Percentiles rank a stretch among this genome's conserved stretches.
Conservation (phyloP, 2,797 vertebrate species). For the Galaxias olidus region DNA sequence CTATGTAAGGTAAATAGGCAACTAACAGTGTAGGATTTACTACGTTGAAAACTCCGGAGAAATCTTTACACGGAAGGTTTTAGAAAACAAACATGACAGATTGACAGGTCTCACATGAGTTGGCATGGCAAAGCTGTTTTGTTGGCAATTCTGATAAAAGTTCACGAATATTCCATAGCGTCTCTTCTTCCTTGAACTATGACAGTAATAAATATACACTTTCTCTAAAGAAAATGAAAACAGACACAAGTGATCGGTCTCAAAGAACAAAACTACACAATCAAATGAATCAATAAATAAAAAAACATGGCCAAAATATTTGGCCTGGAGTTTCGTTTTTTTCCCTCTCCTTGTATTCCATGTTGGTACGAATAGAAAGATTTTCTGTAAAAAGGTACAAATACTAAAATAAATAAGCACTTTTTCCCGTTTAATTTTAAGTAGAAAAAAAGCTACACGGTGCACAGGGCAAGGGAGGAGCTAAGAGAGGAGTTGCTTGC, state of each 20-base stretch:
- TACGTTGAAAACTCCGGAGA: background rate
- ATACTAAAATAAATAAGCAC: conserved; percentile 96
- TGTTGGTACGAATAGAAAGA: conserved; percentile 87
- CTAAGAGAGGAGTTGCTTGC: conserved; percentile 47
- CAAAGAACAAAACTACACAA: conserved; percentile 22
- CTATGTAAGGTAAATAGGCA: conserved; percentile 11
- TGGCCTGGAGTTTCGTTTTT: conserved; percentile 32
- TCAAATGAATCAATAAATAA: conserved; percentile 56
- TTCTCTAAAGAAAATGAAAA: conserved; percentile 20
- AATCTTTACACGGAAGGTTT: background rate
- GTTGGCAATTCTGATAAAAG: conserved; percentile 16
- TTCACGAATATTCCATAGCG: conserved; percentile 3
- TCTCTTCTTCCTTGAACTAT: conserved; percentile 13
- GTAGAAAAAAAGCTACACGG: conserved; percentile 87
- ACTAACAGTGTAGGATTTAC: conserved; percentile 21
- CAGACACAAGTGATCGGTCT: conserved; percentile 23
- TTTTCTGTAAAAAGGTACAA: conserved; percentile 97
- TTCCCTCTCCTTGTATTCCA: conserved; percentile 52
- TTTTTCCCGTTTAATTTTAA: conserved; percentile 84
- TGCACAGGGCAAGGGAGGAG: conserved; percentile 65
- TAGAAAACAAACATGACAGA: conserved; percentile 17
- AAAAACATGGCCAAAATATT: conserved; percentile 46
- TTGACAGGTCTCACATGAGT: conserved; percentile 20
- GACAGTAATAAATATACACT: conserved; percentile 4
- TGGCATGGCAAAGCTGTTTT: conserved; percentile 23